Conservation (phyloP, 2,888 invertebrate species). For the Amphipoea lucens region DNA sequence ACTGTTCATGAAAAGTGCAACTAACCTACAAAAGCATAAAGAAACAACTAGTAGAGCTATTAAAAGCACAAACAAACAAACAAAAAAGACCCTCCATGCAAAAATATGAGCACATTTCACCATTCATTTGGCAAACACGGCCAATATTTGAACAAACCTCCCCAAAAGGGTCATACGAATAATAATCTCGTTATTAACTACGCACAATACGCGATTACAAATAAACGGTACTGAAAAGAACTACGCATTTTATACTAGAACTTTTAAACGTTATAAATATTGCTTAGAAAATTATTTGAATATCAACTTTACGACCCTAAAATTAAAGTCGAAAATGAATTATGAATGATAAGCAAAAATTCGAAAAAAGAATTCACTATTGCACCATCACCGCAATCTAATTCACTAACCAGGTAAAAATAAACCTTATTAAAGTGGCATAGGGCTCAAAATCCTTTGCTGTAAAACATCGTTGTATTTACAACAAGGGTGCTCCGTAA, state of each 20-base stretch:
- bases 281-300: slow-evolving; percentile 35
- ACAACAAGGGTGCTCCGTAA: slow-evolving; percentile 69
- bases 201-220: slow-evolving; percentile 80
- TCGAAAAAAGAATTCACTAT: slow-evolving; percentile 72
- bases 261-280: slow-evolving; percentile 57
- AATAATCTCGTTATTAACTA: slow-evolving; percentile 85
- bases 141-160: slow-evolving; percentile 84
- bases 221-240: slow-evolving; percentile 82
- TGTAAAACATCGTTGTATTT: slow-evolving; percentile 46
- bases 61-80: slow-evolving; percentile 43
- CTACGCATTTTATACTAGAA: slow-evolving; percentile 73
- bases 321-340: slow-evolving; percentile 41
- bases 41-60: neutral
- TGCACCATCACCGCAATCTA: slow-evolving; percentile 69
- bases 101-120: slow-evolving; percentile 70
- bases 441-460: slow-evolving; percentile 64
- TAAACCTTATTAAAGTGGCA: neutral
- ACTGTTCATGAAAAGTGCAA: neutral
- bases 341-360: slow-evolving; percentile 57
- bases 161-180: slow-evolving; percentile 74
- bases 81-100: neutral
- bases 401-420: slow-evolving; percentile 43
- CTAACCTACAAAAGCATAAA: neutral
- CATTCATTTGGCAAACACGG: slow-evolving; percentile 78
- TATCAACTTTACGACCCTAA: neutral